Base-by-base conservation (phyloP, 2,888 invertebrate genomes). In the Scaptodrosophila latifasciaeformis region DNA sequence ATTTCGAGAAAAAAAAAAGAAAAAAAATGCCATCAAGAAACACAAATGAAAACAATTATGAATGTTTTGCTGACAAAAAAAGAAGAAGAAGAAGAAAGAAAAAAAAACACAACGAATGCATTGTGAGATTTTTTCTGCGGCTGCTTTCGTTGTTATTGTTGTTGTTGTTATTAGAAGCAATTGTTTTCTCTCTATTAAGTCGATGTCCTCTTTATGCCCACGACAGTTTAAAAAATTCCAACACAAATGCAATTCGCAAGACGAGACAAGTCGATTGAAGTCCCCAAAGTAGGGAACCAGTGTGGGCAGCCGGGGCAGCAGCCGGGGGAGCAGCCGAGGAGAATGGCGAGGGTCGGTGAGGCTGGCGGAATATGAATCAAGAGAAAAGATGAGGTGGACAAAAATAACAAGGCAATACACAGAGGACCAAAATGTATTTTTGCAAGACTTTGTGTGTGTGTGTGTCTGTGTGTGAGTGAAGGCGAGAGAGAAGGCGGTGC, bases 161-260 rank as follows among this genome's bases (percentile, higher is more conserved):
- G 42, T 60, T 52, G 43, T 42, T 27, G 54, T 72, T 71, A 74
- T 75, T 72, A 74, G 77, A 74, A 74, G 74, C 78, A 75, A 76
- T 71, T 78, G 75, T 78, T 76, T 74, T 76, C 75, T 76, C 78
- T 78, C 79, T 75, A 75, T 78, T 74, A 74, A 74, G 78, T 75
- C 75, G 75, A 77, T 77, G 75, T 75, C 78, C 78, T 78, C 78
- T 70, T 78, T 71, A 76, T 69, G 78, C 78, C 75, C 78, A 77
- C 71, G 78, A 76, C 75, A 76, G 75, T 76, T 76, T 76, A 76
- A 76, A 76, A 76, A 62, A 76, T 76, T 77, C 75, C 75, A 71
- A 45, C 12, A 40, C 54, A 48, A 42, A 15, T 34, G 21, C 9
- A 17, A 12, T 17, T 13, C 45, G 42, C 52, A 52, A 35, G 50